Base-by-base conservation (phyloP, 2,113 vertebrate genomes). In the Nansenia antarctica region DNA sequence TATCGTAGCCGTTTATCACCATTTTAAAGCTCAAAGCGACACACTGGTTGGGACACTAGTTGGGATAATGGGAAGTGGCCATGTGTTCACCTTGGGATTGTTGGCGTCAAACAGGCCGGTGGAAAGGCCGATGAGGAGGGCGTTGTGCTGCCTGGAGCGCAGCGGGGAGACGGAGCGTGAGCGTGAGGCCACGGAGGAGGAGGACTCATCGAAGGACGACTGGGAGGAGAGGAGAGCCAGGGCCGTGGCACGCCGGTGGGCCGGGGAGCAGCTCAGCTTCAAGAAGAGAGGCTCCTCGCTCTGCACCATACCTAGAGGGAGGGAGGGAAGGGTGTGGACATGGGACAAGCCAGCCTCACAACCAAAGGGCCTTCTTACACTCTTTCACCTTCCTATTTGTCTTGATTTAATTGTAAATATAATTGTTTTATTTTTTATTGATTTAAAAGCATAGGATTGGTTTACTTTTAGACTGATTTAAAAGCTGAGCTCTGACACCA, bases 71-170 rank as follows among this genome's bases (percentile, higher is more conserved):
- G 31, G 27, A 20, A 2, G n/a, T 49, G 45, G 18, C n/a, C n/a
- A n/a, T n/a, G 53, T 37, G 5, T 86, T 94, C 91, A 94, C 97
- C 96, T 96, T 97, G 80, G 96, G 96, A 78, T 98, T 98, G 9
- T 98, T 97, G 85, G 95, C 88, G 80, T 99, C 97, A 79, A 99
- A 99, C 62, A 97, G 92, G 78, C 98, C 97, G 2, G 95, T 95
- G 65, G 96, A 98, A 80, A 99, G 94, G 57, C 96, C 95, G 61
- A 98, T 94, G 77, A 99, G 85, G 68, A 99, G 87, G 1, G 93
- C 89, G 37, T 91, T 88, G 78, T 94, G 94, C 69, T 86, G 92
- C 85, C 91, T 94, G 72, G 73, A 89, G 86, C 90, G 95, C 64
- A 91, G 90, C 68, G 98, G 97, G 58, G 95, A 98, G 81, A 95